phyloP scores from a whole-genome alignment of 2,797 vertebrate species.

The Picus viridis region DNA sequence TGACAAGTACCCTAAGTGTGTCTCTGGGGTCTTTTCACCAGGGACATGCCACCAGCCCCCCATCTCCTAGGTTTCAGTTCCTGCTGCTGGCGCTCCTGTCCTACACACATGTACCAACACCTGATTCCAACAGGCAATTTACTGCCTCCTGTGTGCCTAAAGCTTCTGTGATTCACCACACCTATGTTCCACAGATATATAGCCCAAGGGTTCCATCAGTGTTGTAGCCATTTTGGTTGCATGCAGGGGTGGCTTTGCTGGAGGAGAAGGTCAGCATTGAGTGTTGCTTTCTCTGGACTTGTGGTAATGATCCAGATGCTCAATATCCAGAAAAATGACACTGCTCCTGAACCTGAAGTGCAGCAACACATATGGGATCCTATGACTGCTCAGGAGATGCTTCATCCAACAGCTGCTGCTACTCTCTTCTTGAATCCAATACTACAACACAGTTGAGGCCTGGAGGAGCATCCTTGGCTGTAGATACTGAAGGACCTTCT shows the following conservation, averaged over 20 bases:
- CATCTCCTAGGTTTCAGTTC: not conserved
- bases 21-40: not conserved
- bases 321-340: rapidly evolving
- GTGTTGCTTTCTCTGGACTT: not conserved
- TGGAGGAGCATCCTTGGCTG: not conserved
- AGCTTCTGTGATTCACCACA: not conserved
- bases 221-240: rapidly evolving
- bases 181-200: not conserved
- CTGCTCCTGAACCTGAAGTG: not conserved
- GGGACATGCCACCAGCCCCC: not conserved
- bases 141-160: not conserved
- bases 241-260: not conserved
- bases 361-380: rapidly evolving
- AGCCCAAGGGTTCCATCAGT: rapidly evolving
- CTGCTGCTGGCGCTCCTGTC: not conserved
- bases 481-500: not conserved
- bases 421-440: not conserved
- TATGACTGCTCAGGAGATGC: not conserved
- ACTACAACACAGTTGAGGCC: not conserved
- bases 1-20: not conserved
- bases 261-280: not conserved
- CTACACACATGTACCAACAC: rapidly evolving
- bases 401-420: not conserved
- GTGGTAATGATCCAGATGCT: not conserved
- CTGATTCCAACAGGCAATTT: rapidly evolving